Base-by-base conservation (phyloP, 2,888 invertebrate genomes). In the Plagodis pulveraria region DNA sequence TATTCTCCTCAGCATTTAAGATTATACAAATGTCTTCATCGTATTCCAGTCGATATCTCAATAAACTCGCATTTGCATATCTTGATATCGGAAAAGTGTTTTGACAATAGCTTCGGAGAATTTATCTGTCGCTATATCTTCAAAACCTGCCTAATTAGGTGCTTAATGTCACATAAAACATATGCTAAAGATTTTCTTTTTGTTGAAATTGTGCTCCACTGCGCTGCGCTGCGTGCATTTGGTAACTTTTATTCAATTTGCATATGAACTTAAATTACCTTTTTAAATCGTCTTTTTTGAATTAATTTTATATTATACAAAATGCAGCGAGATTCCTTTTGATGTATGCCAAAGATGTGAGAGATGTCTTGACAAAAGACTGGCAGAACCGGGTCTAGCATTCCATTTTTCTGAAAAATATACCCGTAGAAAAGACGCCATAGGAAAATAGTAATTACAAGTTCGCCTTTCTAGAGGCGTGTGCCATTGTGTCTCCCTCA, bases 371-470 rank as follows among this genome's bases (percentile, higher is more conserved):
- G 73, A 86, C 81, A 87, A 87, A 81, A 78, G 76, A 53, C 65
- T 55, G 63, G 65, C 58, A 64, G 68, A 63, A 66, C 68, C 74
- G 74, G 79, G 80, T 83, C 58, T 60, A 59, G 84, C 84, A 85
- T 86, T 80, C 82, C 80, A 86, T 86, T 89, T 84, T 84, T 81
- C 77, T 85, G 86, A 88, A 91, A 89, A 88, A 89, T 87, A 86
- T 81, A 84, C 78, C 83, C 58, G 74, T 75, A 86, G 86, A 89
- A 89, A 90, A 87, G 88, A 80, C 81, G 80, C 78, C 74, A 83
- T 84, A 86, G 91, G 89, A 89, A 90, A 90, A 89, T 89, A 89
- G 91, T 92, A 92, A 92, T 92, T 92, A 91, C 90, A 92, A 91
- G 84, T 89, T 87, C 84, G 76, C 78, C 78, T 81, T 81, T 82